Conservation (phyloP, 1,140 invertebrate genomes). For the Trissolcus basalis region DNA sequence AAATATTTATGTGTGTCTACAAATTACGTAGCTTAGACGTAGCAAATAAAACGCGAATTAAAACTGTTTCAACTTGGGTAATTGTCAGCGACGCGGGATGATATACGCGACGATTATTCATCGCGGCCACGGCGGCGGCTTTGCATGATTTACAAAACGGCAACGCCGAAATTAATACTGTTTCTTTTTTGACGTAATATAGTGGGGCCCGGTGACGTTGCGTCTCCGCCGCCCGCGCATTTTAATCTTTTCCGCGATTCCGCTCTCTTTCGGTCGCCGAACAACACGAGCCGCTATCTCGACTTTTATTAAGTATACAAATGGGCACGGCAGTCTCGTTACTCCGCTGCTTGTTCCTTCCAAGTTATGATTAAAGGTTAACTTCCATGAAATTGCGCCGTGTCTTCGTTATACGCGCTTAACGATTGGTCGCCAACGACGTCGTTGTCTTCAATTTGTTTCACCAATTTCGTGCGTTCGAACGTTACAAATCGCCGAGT, state of each 20-base stretch:
- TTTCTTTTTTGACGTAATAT: slow-evolving; percentile 50
- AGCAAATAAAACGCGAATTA: slow-evolving; percentile 33
- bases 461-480: background rate
- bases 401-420: slow-evolving; percentile 53
- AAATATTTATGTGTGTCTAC: slow-evolving; percentile 7
- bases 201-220: slow-evolving; percentile 39
- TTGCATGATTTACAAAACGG: slow-evolving; percentile 53
- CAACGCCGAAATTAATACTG: slow-evolving; percentile 51
- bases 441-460: background rate
- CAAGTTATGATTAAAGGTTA: slow-evolving; percentile 74
- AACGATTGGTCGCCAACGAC: slow-evolving; percentile 34
- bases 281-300: slow-evolving; percentile 58
- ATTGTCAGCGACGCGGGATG: slow-evolving; percentile 45
- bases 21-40: slow-evolving; percentile 28
- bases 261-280: slow-evolving; percentile 11
- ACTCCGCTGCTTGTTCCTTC: slow-evolving; percentile 64
- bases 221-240: slow-evolving; percentile 30
- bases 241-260: slow-evolving; percentile 31
- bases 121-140: slow-evolving; percentile 21
- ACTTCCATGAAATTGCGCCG: slow-evolving; percentile 72
- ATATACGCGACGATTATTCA: slow-evolving; percentile 54
- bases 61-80: slow-evolving; percentile 52
- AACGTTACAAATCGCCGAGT: background rate
- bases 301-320: slow-evolving; percentile 71
- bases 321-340: slow-evolving; percentile 55